phyloP scores from a whole-genome alignment of 1,140 invertebrate species.

The Druon quercuslanigerum region DNA sequence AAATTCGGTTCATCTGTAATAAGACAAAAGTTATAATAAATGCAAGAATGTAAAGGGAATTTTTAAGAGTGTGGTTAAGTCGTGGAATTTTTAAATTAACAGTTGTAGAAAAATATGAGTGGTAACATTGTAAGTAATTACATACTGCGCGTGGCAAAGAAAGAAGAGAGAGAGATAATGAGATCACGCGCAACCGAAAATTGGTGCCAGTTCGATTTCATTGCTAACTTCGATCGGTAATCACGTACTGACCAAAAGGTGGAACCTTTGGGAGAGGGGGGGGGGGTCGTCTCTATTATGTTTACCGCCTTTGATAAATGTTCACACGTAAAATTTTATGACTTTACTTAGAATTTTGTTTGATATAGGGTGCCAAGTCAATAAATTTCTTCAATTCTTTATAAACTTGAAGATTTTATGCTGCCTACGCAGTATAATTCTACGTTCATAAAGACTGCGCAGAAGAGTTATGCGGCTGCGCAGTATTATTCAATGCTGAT shows the following conservation, averaged over 20 bases:
- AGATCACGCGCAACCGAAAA: conserved; percentile 75
- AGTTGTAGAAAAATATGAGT: background rate
- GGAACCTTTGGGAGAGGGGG: background rate
- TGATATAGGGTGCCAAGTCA: conserved; percentile 4
- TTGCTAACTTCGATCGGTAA: conserved; percentile 57
- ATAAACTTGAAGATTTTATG: too few species aligned
- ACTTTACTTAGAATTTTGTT: conserved; percentile 11
- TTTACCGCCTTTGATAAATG: conserved; percentile 20
- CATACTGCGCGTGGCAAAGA: background rate
- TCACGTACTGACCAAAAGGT: conserved; percentile 25
- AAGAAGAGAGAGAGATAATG: conserved; percentile 59
- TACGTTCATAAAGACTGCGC: background rate
- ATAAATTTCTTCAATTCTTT: background rate
- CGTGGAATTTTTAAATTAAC: background rate
- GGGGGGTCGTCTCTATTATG: conserved; percentile 2
- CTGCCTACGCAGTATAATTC: background rate
- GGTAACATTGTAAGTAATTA: conserved; percentile 6
- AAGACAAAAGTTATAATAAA: too few species aligned
- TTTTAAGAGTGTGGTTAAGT: too few species aligned
- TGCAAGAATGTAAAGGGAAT: too few species aligned
- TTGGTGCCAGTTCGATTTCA: conserved; percentile 71
- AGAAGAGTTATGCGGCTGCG: background rate
- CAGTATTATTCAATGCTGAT: too few species aligned
- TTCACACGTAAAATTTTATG: conserved; percentile 19
- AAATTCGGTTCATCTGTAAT: too few species aligned